Evolutionary conservation across 2,113 vertebrate species (phyloP).

Genomic region (Malurus cyaneus): DNA sequence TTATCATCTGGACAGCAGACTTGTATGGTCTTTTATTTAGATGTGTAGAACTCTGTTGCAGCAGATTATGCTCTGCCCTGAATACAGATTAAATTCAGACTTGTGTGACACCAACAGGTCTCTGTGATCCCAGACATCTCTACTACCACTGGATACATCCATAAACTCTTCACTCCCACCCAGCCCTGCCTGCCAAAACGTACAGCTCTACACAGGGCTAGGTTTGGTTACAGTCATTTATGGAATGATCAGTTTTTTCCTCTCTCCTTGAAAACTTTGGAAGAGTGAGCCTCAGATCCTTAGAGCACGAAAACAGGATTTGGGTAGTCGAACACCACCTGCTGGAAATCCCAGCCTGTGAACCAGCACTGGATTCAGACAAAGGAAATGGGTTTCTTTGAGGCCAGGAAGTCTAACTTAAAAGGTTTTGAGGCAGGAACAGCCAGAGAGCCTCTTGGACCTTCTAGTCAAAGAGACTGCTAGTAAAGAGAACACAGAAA

Average conservation of each 20-base stretch:
- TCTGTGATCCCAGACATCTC: not conserved
- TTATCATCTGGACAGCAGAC: not conserved
- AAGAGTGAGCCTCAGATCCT: not conserved
- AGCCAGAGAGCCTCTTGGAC: not conserved
- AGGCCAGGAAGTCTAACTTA: not conserved
- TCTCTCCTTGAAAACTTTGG: not conserved
- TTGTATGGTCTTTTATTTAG: not conserved
- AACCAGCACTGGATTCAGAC: not conserved
- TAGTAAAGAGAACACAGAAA: not conserved
- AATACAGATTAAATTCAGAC: not conserved
- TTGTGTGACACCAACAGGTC: rapidly evolving
- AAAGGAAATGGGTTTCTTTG: not conserved
- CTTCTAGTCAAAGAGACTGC: not conserved
- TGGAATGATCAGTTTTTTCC: not conserved
- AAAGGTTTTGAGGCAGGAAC: not conserved
- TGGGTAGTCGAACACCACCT: not conserved
- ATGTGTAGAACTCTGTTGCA: rapidly evolving
- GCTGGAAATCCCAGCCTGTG: not conserved
- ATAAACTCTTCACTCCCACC: rapidly evolving
- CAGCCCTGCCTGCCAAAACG: not conserved
- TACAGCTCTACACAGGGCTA: no score
- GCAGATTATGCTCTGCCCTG: not conserved
- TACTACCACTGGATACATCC: not conserved
- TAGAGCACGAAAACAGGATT: not conserved
- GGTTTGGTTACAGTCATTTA: not conserved